These are phyloP conservation scores for Urocitellus parryii DNA, from an alignment of 2,113 vertebrate species.

Conservation along the genomic window DNA sequence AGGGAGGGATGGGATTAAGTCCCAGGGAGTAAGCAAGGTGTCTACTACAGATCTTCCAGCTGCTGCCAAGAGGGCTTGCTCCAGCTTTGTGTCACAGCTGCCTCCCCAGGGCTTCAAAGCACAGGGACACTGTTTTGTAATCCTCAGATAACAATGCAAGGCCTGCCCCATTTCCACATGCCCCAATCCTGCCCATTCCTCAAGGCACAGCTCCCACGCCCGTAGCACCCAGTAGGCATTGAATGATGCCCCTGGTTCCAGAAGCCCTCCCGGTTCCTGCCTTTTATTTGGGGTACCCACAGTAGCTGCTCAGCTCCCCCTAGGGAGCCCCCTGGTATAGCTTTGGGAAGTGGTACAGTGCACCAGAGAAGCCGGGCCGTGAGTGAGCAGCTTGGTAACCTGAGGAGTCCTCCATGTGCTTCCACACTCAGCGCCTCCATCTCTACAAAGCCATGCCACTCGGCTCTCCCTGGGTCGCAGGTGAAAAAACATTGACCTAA, in stretches of 20 bases:
- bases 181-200: background rate
- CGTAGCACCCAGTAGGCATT: background rate
- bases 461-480: background rate
- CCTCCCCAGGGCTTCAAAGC: background rate
- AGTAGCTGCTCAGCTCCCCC: too few relatives aligned
- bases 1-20: background rate
- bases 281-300: rapidly evolving
- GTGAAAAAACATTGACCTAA: background rate
- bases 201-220: background rate
- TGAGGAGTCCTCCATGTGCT: background rate
- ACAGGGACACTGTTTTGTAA: background rate
- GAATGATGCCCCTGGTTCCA: background rate
- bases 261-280: background rate
- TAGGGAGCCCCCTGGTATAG: background rate
- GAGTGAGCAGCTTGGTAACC: background rate
- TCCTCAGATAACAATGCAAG: background rate
- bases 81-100: background rate
- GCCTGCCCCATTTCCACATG: slow-evolving; percentile 48
- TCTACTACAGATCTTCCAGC: background rate
- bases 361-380: rapidly evolving
- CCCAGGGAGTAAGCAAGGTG: background rate
- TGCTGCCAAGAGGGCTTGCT: background rate
- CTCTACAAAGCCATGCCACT: rapidly evolving
- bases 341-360: background rate
- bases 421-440: background rate